Evolutionary conservation across 92 coral and sea anemone genomes (phyloP).

Genomic region (Epizoanthus fatuus): DNA sequence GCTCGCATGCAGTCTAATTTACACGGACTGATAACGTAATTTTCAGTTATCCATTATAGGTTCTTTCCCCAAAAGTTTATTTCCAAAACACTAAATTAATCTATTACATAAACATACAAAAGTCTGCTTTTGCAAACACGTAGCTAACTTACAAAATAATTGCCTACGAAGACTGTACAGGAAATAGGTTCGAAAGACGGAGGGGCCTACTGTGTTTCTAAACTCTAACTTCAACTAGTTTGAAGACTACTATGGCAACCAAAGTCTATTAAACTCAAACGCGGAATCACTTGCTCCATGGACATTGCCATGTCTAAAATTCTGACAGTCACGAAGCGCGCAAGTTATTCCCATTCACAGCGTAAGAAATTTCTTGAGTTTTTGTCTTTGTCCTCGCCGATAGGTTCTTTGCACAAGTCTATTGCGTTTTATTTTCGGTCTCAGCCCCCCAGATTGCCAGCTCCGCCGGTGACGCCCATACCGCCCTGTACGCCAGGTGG

Average conservation of each 20-base stretch:
- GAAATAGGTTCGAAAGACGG: background rate
- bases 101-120: slow-evolving; percentile 16
- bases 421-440: background rate
- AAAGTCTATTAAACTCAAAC: background rate
- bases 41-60: background rate
- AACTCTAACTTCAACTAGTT: background rate
- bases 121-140: background rate
- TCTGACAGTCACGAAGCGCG: background rate
- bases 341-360: background rate
- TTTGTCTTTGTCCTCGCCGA: background rate
- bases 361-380: background rate
- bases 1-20: background rate
- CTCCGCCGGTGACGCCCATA: slow-evolving; percentile 79
- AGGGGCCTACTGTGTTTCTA: background rate
- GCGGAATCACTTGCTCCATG: background rate
- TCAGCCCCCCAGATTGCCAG: slow-evolving; percentile 77
- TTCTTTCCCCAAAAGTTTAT: background rate
- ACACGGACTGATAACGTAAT: background rate
- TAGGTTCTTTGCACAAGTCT: slow-evolving; percentile 14
- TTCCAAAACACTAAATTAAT: background rate
- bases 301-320: background rate
- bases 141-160: slow-evolving; percentile 15
- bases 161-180: slow-evolving; percentile 29
- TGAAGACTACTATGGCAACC: background rate
- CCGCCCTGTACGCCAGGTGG: slow-evolving; percentile 95